Percentiles rank a stretch among this genome's conserved stretches.
Conservation (phyloP, 2,113 vertebrate species). For the Egretta garzetta region DNA sequence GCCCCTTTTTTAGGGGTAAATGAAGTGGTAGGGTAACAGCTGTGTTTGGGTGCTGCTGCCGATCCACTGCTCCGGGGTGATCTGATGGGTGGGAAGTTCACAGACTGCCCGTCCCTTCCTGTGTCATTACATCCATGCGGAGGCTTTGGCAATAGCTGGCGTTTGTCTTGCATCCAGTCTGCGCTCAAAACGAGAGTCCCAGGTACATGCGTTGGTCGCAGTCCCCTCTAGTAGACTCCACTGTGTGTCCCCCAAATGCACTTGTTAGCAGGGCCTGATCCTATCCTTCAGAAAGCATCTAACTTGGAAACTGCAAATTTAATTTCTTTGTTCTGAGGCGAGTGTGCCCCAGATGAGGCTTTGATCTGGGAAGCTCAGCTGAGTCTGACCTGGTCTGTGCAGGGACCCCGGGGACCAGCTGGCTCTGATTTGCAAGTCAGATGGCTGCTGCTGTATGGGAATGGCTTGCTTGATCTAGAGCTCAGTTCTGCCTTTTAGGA, state of each 20-base stretch:
- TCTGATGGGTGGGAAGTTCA: not conserved
- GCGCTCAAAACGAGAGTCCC: not conserved
- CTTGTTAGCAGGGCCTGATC: not conserved
- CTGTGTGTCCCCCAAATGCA: not conserved
- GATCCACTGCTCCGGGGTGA: fast-evolving
- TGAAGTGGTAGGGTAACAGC: not conserved
- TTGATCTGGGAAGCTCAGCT: slow-evolving; percentile 18
- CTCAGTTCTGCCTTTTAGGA: not conserved
- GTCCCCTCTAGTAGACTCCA: not conserved
- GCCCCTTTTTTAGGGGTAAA: not conserved
- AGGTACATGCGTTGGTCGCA: fast-evolving
- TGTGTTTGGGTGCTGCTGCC: not conserved
- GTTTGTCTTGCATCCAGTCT: not conserved
- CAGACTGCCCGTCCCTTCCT: not conserved
- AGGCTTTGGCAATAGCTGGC: not conserved
- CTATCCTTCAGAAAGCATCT: not conserved
- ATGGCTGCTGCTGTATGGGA: not conserved
- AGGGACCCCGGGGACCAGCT: not conserved
- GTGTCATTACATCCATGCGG: not conserved
- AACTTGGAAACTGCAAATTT: not conserved
- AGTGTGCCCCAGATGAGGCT: slow-evolving; percentile 15
- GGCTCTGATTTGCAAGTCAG: not conserved
- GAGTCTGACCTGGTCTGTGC: not conserved
- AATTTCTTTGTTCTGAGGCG: not conserved
- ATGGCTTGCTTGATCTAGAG: not conserved